Conservation (phyloP, 2,797 vertebrate species). For the Silurus aristotelis region DNA sequence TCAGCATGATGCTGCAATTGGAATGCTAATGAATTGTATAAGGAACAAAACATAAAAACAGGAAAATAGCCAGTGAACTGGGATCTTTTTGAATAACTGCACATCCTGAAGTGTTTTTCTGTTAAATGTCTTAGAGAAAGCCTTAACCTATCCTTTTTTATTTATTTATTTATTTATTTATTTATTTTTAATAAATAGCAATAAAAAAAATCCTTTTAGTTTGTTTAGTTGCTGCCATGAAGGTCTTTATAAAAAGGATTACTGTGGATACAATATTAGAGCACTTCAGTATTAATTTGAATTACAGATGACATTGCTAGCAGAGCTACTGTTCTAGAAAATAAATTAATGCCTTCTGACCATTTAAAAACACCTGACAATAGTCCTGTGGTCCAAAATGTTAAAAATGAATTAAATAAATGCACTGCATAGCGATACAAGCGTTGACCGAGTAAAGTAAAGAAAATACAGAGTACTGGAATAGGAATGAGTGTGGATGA, state of each 20-base stretch:
- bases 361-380: neutral
- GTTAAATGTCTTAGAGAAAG: neutral
- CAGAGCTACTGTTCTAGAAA: neutral
- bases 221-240: neutral
- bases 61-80: neutral
- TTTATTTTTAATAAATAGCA: neutral
- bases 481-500: neutral
- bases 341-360: neutral
- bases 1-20: neutral
- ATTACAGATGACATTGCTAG: neutral
- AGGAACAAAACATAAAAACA: neutral
- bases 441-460: neutral
- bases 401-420: neutral
- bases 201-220: neutral
- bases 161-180: too few relatives aligned
- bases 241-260: neutral
- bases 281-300: slow-evolving; percentile 2
- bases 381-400: neutral
- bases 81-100: neutral
- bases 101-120: neutral
- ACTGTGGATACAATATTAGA: neutral
- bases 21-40: neutral
- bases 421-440: neutral
- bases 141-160: neutral
- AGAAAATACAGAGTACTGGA: neutral